phyloP scores from a whole-genome alignment of 2,888 invertebrate genomes.

The Creontiades dilutus region DNA sequence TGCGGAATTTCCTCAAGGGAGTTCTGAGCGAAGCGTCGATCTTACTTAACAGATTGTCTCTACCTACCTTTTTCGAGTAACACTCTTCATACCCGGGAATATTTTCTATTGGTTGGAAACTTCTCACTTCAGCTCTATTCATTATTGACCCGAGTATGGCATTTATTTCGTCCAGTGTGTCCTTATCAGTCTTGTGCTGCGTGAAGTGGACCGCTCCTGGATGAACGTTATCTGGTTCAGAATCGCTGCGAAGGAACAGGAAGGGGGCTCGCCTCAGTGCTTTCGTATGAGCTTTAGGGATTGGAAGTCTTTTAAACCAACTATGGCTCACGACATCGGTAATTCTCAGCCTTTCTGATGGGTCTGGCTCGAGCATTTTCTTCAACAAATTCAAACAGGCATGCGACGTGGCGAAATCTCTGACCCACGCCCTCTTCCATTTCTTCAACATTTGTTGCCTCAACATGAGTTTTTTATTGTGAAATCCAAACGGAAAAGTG shows the following conservation, averaged over 20 bases:
- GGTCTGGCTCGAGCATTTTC: constrained; percentile 2
- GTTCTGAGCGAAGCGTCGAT: constrained; percentile 7
- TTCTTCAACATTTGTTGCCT: constrained; percentile 19
- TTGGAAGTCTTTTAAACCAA: constrained; percentile 34
- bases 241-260: constrained; percentile 9
- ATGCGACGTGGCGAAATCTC: background rate
- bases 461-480: constrained; percentile 58
- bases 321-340: constrained; percentile 43
- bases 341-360: constrained; percentile 40
- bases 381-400: constrained; percentile 36
- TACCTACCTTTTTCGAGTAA: background rate
- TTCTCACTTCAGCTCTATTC: background rate
- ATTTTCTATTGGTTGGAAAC: constrained; percentile 11
- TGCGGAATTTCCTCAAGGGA: background rate
- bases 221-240: background rate
- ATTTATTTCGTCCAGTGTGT: background rate
- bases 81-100: constrained; percentile 34
- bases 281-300: constrained; percentile 51
- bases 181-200: background rate
- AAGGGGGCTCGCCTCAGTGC: constrained; percentile 37
- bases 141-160: background rate
- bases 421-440: constrained; percentile 52
- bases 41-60: background rate
- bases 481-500: constrained; percentile 53
- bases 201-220: background rate